Conservation (phyloP, 92 coral and sea anemone species). For the Hydrozoanthus gracilis region DNA sequence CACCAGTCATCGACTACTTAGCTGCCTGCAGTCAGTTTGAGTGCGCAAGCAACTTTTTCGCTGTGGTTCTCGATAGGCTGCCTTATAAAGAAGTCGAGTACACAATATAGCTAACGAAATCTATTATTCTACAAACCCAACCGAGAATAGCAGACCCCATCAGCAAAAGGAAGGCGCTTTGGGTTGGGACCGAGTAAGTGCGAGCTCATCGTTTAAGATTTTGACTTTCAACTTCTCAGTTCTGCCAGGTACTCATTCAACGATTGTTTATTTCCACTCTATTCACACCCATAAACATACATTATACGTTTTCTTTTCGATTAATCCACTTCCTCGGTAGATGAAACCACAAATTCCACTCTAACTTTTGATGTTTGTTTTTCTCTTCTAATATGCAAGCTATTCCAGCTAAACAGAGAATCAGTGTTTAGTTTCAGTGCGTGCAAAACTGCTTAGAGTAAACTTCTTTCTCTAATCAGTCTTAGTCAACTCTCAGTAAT, state of each 20-base stretch:
- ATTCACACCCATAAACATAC: background rate
- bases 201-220: background rate
- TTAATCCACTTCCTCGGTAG: background rate
- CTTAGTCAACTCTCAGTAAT: too few relatives aligned
- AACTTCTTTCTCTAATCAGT: too few relatives aligned
- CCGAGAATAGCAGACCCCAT: background rate
- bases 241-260: background rate
- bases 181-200: background rate
- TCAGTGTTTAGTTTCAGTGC: too few relatives aligned
- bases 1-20: background rate
- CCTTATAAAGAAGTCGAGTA: background rate
- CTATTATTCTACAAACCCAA: background rate
- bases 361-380: background rate
- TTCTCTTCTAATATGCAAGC: background rate
- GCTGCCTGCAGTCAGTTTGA: background rate
- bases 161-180: background rate
- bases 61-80: background rate
- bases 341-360: background rate
- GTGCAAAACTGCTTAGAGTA: too few relatives aligned
- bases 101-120: background rate
- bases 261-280: background rate
- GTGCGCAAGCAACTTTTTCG: background rate
- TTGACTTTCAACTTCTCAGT: background rate
- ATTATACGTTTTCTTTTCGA: background rate
- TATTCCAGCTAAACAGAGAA: background rate